These are phyloP conservation scores for Esox niger DNA, from an alignment of 2,113 vertebrate genomes.

Conservation along the genomic window DNA sequence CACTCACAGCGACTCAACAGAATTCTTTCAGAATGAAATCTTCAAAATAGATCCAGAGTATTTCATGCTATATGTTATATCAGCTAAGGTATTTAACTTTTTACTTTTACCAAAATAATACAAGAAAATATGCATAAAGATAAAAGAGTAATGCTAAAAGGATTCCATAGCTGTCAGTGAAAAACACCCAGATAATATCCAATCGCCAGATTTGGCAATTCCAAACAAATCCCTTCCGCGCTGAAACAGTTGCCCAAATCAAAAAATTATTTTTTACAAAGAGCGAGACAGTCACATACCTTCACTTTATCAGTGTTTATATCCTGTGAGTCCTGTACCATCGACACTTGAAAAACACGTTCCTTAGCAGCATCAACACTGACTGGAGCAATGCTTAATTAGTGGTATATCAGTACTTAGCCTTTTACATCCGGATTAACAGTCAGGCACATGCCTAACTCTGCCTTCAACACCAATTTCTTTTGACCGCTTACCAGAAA, in stretches of 20 bases:
- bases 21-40: not conserved
- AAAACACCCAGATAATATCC: not conserved
- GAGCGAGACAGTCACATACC: conserved; percentile 49
- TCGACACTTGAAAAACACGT: conserved; percentile 14
- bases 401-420: conserved; percentile 55
- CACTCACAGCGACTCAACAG: not conserved
- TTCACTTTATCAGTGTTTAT: conserved; percentile 14
- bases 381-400: conserved; percentile 50
- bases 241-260: not conserved
- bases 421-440: conserved; percentile 63
- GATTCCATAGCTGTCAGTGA: not conserved
- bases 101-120: too few relatives aligned
- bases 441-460: conserved; percentile 44
- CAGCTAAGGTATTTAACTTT: not conserved
- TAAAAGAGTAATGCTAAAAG: too few relatives aligned
- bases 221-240: not conserved
- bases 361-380: not conserved
- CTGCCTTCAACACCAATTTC: conserved; percentile 44
- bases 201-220: not conserved
- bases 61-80: not conserved
- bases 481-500: conserved; percentile 37
- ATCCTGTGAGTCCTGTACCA: not conserved
- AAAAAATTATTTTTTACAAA: not conserved
- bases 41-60: not conserved
- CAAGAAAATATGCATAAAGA: too few relatives aligned